These are phyloP conservation scores for Drosophila limbata DNA, from an alignment of 2,888 invertebrate genomes.

Conservation along the genomic window DNA sequence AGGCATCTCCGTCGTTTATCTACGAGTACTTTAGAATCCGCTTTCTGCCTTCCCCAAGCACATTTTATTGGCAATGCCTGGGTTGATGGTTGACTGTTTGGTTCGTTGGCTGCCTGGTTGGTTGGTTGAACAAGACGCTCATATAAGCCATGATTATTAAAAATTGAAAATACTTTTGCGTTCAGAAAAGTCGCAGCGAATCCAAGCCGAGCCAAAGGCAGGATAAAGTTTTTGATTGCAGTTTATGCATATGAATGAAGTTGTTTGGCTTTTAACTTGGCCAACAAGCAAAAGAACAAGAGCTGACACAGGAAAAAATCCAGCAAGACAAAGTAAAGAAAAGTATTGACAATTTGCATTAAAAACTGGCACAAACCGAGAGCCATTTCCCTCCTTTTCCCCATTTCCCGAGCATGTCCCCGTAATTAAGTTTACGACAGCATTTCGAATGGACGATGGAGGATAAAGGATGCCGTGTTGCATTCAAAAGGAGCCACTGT, in stretches of 20 bases:
- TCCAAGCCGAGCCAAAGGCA: slow-evolving; percentile 11
- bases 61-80: slow-evolving; percentile 41
- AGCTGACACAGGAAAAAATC: slow-evolving; percentile 13
- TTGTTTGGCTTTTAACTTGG: slow-evolving; percentile 67
- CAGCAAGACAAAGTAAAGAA: slow-evolving; percentile 24
- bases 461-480: not conserved
- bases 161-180: slow-evolving; percentile 68
- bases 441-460: not conserved
- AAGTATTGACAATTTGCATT: slow-evolving; percentile 64
- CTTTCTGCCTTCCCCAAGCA: slow-evolving; percentile 18
- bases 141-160: slow-evolving; percentile 74
- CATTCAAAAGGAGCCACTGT: slow-evolving; percentile 7
- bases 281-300: slow-evolving; percentile 48
- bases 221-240: slow-evolving; percentile 63
- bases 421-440: slow-evolving; percentile 63
- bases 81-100: slow-evolving; percentile 3
- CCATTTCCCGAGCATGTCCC: slow-evolving; percentile 14
- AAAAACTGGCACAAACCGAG: slow-evolving; percentile 35
- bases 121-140: slow-evolving; percentile 10
- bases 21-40: slow-evolving; percentile 20
- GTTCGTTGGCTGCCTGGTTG: slow-evolving; percentile 8
- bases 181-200: slow-evolving; percentile 17
- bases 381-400: slow-evolving; percentile 6
- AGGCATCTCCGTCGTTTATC: slow-evolving; percentile 35
- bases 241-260: slow-evolving; percentile 77